phyloP scores from a whole-genome alignment of 2,888 invertebrate genomes.

The Eucriotettix oculatus region DNA sequence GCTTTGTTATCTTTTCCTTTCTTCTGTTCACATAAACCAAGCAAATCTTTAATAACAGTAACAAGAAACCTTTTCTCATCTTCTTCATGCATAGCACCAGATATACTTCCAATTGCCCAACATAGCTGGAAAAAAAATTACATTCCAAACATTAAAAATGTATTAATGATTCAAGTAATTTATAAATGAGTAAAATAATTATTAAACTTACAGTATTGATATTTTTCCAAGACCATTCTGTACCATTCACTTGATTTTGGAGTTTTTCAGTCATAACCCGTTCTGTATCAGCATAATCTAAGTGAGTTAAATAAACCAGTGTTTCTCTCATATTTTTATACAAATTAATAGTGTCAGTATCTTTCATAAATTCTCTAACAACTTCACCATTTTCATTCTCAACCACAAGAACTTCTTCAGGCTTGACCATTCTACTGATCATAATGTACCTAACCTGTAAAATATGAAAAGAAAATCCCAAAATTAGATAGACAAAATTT shows the following conservation, averaged over 20 bases:
- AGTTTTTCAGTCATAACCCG: constrained; percentile 97
- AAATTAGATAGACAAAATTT: constrained; percentile 1
- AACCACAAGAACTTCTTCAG: constrained; percentile 97
- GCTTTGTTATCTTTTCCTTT: constrained; percentile 99
- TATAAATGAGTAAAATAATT: background rate
- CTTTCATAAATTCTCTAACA: constrained; percentile 98
- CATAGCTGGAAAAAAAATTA: constrained; percentile 43
- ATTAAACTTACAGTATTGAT: constrained; percentile 62
- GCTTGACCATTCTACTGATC: constrained; percentile 99
- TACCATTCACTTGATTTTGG: constrained; percentile 94
- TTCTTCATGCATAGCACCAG: constrained; percentile 98
- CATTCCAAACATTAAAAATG: background rate
- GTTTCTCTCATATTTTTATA: constrained; percentile 99
- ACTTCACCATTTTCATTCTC: constrained; percentile 99
- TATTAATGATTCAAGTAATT: background rate
- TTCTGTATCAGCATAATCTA: constrained; percentile 95
- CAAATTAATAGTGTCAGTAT: constrained; percentile 97
- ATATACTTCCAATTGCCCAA: constrained; percentile 99
- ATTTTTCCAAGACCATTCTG: constrained; percentile 99
- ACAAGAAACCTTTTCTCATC: constrained; percentile 98
- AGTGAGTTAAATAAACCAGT: constrained; percentile 92
- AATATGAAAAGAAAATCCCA: background rate
- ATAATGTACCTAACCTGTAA: constrained; percentile 74
- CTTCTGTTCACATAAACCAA: constrained; percentile 96
- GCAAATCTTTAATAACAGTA: constrained; percentile 92